Conservation (phyloP, 2,113 vertebrate species). For the Uropsilus gracilis region DNA sequence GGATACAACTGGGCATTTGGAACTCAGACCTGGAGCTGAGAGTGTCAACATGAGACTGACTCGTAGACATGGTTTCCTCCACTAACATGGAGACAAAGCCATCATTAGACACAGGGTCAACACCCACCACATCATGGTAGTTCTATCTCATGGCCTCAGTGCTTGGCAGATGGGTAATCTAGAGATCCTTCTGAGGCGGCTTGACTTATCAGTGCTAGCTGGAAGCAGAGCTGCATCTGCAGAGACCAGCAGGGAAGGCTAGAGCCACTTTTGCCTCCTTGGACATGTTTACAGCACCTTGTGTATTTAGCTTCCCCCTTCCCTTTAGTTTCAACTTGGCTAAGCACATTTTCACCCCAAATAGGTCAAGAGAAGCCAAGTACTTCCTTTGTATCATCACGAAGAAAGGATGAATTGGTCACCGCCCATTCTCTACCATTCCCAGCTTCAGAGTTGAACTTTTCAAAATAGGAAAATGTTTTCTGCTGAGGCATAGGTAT, state of each 20-base stretch:
- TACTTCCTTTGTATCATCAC: neutral
- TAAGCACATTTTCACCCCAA: neutral
- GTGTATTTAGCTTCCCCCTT: rapidly evolving
- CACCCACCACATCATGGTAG: no score
- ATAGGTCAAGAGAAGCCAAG: neutral
- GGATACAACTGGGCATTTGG: no score
- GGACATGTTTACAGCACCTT: neutral
- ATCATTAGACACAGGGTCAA: neutral
- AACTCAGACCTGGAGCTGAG: no score
- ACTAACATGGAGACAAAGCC: neutral
- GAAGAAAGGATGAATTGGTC: neutral
- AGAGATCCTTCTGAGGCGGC: neutral
- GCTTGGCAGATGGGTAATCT: neutral
- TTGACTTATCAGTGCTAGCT: neutral
- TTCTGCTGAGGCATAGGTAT: no score
- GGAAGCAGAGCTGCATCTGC: no score
- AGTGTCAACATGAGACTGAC: no score
- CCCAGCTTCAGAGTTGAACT: neutral
- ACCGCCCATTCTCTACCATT: neutral
- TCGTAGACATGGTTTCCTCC: no score
- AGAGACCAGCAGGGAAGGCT: no score
- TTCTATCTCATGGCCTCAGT: rapidly evolving
- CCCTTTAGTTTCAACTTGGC: neutral
- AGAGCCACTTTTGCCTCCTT: neutral
- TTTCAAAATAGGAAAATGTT: neutral